These are phyloP conservation scores for Callimorpha dominula DNA, from an alignment of 2,888 invertebrate species.

Conservation along the genomic window DNA sequence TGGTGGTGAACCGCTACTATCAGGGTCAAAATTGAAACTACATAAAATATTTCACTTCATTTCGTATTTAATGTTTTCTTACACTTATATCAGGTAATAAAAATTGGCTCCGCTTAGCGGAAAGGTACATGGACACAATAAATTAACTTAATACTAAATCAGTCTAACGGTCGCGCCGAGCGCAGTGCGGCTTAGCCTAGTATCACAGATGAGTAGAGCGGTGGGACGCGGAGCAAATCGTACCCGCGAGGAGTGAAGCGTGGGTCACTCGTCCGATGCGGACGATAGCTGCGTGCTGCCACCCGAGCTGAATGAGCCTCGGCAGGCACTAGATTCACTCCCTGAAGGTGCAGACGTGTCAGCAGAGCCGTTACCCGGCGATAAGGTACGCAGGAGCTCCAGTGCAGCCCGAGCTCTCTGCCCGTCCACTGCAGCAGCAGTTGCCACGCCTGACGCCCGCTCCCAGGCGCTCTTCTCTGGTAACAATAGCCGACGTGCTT, in stretches of 20 bases:
- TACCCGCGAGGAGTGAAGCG: slow-evolving; percentile 70
- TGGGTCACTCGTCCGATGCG: slow-evolving; percentile 87
- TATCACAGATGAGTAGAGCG: slow-evolving; percentile 87
- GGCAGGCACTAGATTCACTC: slow-evolving; percentile 84
- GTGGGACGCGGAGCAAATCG: slow-evolving; percentile 81
- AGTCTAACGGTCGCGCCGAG: slow-evolving; percentile 85
- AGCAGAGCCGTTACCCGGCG: slow-evolving; percentile 78
- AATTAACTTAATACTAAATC: slow-evolving; percentile 85
- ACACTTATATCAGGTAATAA: slow-evolving; percentile 80
- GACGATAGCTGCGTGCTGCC: slow-evolving; percentile 88
- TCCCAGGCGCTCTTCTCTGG: slow-evolving; percentile 84
- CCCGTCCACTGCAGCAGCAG: slow-evolving; percentile 86
- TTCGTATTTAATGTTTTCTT: slow-evolving; percentile 76
- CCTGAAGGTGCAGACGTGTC: slow-evolving; percentile 68
- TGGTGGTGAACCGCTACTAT: slow-evolving; percentile 34
- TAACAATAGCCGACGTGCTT: slow-evolving; percentile 74
- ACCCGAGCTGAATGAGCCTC: slow-evolving; percentile 89
- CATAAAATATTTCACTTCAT: slow-evolving; percentile 67
- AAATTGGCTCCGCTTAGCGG: slow-evolving; percentile 83
- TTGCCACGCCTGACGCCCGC: slow-evolving; percentile 83
- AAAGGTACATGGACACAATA: slow-evolving; percentile 86
- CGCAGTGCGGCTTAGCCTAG: slow-evolving; percentile 82
- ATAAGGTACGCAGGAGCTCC: slow-evolving; percentile 77
- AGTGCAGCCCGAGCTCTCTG: slow-evolving; percentile 80
- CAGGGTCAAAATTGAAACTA: slow-evolving; percentile 67